These are phyloP conservation scores for silkworm (Bombyx mori) DNA, from an alignment of 1,140 invertebrate genomes.

Conservation along the genomic window DNA sequence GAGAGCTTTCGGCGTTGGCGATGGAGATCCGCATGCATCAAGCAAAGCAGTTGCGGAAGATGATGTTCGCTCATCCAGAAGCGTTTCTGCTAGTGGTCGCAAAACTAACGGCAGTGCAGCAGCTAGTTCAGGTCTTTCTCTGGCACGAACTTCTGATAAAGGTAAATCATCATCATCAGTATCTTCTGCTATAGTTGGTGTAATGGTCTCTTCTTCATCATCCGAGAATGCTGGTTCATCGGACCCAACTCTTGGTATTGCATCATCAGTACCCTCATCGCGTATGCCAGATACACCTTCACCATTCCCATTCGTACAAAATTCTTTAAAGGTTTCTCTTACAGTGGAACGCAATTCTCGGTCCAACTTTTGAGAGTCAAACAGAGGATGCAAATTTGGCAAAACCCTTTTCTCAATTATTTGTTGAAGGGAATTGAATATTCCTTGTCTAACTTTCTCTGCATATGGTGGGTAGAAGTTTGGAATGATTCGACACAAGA, in stretches of 20 bases:
- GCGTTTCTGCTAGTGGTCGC: constrained; percentile 75
- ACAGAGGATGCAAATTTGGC: constrained; percentile 87
- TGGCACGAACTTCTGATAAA: constrained; percentile 75
- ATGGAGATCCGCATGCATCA: constrained; percentile 71
- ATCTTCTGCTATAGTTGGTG: constrained; percentile 76
- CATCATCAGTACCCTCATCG: constrained; percentile 70
- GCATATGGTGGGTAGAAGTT: constrained; percentile 91
- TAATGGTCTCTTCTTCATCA: constrained; percentile 78
- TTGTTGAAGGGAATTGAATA: constrained; percentile 91
- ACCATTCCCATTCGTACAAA: constrained; percentile 78
- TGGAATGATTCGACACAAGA: constrained; percentile 95
- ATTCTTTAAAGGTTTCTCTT: constrained; percentile 92
- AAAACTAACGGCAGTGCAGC: constrained; percentile 75
- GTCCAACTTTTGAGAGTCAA: constrained; percentile 95
- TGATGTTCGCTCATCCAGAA: constrained; percentile 62
- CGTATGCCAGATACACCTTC: constrained; percentile 55
- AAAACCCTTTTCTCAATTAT: constrained; percentile 96
- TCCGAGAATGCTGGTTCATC: constrained; percentile 85
- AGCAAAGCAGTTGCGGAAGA: constrained; percentile 72
- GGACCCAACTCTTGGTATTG: constrained; percentile 42
- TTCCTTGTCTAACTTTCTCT: constrained; percentile 90
- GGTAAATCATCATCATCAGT: constrained; percentile 92
- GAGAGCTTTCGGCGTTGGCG: constrained; percentile 61
- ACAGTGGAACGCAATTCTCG: constrained; percentile 88
- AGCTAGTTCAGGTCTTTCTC: constrained; percentile 67